phyloP scores from a whole-genome alignment of 2,797 vertebrate species.

The Clarias pachynema region DNA sequence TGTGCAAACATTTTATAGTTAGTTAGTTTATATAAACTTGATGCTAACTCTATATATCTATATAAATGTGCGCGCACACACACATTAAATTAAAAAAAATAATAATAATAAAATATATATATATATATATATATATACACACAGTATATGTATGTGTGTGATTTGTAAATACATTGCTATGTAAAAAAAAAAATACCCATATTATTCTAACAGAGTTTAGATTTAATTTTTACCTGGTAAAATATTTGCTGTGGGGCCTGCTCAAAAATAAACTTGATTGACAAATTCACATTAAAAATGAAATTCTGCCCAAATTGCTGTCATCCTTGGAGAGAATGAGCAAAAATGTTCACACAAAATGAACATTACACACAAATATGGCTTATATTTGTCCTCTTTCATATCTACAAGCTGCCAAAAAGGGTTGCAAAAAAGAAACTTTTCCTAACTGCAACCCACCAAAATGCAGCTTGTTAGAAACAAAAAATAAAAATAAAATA shows the following conservation, averaged over 20 bases:
- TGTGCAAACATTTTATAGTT: neutral
- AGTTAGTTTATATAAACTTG: neutral
- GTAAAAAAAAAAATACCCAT: neutral
- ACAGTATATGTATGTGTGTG: too few relatives aligned
- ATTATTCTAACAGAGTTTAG: neutral
- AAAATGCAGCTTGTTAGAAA: neutral
- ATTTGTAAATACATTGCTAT: neutral
- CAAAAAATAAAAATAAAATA: neutral
- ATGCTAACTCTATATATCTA: neutral
- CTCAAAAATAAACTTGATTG: neutral
- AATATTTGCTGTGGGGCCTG: neutral
- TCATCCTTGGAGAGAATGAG: neutral
- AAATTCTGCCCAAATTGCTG: neutral
- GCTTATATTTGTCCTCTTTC: neutral
- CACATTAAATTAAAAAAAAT: neutral
- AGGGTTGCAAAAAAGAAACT: neutral
- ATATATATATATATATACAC: too few relatives aligned
- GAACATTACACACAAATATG: neutral
- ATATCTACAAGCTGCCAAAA: neutral
- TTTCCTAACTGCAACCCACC: neutral
- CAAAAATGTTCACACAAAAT: neutral
- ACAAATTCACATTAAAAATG: neutral
- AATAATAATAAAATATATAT: too few relatives aligned
- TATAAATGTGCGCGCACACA: neutral
- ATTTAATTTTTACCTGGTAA: neutral